Evolutionary conservation across 2,888 invertebrate genomes (phyloP).

Genomic region (Seira ritae): DNA sequence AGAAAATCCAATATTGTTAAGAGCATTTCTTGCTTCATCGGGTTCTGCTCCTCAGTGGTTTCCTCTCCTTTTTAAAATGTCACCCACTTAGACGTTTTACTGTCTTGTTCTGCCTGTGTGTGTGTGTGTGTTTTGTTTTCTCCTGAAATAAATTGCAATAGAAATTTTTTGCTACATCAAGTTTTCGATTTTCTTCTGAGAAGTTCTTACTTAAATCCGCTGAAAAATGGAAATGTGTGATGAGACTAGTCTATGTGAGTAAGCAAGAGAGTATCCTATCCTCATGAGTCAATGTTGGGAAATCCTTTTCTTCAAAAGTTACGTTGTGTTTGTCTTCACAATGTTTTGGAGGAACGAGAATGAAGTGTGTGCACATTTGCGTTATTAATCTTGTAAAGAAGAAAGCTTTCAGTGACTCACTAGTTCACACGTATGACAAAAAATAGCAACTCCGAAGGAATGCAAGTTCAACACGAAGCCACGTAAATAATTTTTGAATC

Average conservation of each 20-base stretch:
- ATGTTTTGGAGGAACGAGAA: not conserved
- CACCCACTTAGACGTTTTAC: no score
- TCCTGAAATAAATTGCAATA: no score
- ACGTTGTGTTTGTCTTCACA: not conserved
- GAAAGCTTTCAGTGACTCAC: not conserved
- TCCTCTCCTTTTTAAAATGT: not conserved
- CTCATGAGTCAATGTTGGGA: not conserved
- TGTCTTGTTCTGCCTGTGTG: no score
- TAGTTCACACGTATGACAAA: not conserved
- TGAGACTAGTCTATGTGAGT: no score
- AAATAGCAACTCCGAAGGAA: not conserved
- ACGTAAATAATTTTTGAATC: not conserved
- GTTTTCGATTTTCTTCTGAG: no score
- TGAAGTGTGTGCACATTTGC: conserved; percentile 13
- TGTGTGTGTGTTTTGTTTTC: no score
- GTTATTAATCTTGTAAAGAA: conserved; percentile 5
- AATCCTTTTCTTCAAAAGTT: not conserved
- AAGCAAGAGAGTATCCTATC: not conserved
- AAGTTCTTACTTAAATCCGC: no score
- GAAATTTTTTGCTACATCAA: no score
- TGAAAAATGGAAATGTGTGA: no score
- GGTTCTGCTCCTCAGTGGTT: no score
- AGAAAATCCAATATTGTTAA: conserved; percentile 2
- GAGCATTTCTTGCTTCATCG: not conserved
- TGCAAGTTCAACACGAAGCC: no score